Evolutionary conservation across 2,113 vertebrate genomes (phyloP), one percentile per base, ranked within the genome.

Genomic region (Ploceus nigricollis): DNA sequence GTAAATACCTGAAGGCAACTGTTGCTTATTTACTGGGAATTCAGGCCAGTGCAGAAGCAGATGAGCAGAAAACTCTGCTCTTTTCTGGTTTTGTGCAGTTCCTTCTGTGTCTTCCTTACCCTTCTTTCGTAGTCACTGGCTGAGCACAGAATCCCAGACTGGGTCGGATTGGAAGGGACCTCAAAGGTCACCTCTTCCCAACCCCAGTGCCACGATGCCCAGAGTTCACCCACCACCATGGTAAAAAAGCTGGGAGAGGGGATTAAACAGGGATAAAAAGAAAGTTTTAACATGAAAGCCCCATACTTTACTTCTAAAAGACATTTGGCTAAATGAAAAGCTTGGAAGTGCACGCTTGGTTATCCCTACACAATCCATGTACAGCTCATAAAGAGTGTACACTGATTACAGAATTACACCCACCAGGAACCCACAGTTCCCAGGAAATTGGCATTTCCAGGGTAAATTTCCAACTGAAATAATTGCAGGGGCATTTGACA

Each of bases 371-470:
- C 37, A 11, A 22, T 27, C 22, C 20, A 13, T 1, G 22, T 37
- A 44, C 45, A 60, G 42, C 53, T 60, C 33, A 30, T 35, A 6
- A 13, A 42, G 44, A 15, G 33, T 5, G 37, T 33, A 15, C 27
- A 23, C 9, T 37, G 37, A 10, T 37, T 12, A 27, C 37, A 15
- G 39, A 54, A 5, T 0, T 4, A 13, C 6, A 7, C 8, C 40
- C 44, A 7, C 2, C 4, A 24, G 54, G 51, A 39, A 65, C 33
- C 30, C 42, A 22, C 0, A 0, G 24, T 6, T 15, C 33, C n/a
- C 61, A 45, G 35, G 30, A 33, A 82, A 37, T 1, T 0, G 3
- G n/a, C 57, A 37, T 24, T 65, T 33, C 51, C 60, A 58, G 60
- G 33, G 35, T 15, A 14, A 5, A 28, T 10, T 76, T 13, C 68